Evolutionary conservation across 2,797 vertebrate genomes (phyloP).

Genomic region (Ficedula albicollis): DNA sequence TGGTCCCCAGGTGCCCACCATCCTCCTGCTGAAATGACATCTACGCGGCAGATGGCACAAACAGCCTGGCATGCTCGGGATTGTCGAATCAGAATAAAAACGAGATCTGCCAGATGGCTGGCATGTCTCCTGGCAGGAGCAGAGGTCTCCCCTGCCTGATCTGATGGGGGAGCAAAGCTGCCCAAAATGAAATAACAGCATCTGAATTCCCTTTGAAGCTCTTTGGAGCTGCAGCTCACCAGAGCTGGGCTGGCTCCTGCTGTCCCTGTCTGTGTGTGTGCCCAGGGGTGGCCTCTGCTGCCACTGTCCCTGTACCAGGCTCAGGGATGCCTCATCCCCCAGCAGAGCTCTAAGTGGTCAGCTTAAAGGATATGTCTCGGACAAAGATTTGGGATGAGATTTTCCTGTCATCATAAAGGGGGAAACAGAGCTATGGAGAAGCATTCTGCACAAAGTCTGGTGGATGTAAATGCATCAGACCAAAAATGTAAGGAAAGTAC

Average conservation of each 20-base stretch:
- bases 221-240: neutral
- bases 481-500: neutral
- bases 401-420: neutral
- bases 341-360: neutral
- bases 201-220: neutral
- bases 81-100: constrained; percentile 13
- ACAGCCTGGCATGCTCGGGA: constrained; percentile 34
- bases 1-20: constrained; percentile 38
- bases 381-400: neutral
- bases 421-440: neutral
- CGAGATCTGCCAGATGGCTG: constrained; percentile 40
- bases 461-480: neutral
- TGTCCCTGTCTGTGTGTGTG: neutral
- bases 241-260: neutral
- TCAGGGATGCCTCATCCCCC: too few species aligned
- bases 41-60: constrained; percentile 60
- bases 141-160: neutral
- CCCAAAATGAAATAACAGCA: neutral
- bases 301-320: too few species aligned
- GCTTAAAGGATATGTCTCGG: neutral
- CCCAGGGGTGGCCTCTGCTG: too few species aligned
- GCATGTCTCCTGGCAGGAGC: constrained; percentile 18
- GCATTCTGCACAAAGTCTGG: neutral
- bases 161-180: neutral
- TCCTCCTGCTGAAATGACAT: constrained; percentile 13